Evolutionary conservation across 2,113 vertebrate genomes (phyloP), one percentile per base, ranked within the genome.

Genomic region (Oncorhynchus gorbuscha): DNA sequence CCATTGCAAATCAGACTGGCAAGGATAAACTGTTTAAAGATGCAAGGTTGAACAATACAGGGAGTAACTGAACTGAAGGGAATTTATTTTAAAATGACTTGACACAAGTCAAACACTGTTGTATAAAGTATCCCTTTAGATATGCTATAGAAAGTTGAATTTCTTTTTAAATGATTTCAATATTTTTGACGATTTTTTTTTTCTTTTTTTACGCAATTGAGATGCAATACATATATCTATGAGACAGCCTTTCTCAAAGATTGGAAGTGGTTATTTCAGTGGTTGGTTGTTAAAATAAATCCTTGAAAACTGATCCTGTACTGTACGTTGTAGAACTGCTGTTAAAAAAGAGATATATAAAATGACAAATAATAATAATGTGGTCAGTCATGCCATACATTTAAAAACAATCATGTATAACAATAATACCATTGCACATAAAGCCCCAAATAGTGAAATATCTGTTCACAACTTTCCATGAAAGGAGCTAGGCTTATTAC

Each of bases 161-260:
- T 86, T 77, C 67, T 89, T 59, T 68, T 86, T 72, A 68, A 87
- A 84, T 70, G 30, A 83, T 62, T 45, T 69, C 80, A 77, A 81
- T 85, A 78, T 81, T 84, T 87, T 85, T 78, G 22, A 74, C 71
- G 59, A 62, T 45, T 84, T 71, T 84, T 71, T 62, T 78, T 74
- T 77, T 24, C n/a, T 82, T 72, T 65, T 64, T 48, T 66, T 81
- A 90, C 86, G 86, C 88, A 92, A 92, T 92, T 89, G 74, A 91
- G 91, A 94, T 94, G 93, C 93, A 94, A 94, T 93, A 94, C 83
- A 87, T 85, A 76, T 85, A 81, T 84, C 77, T 86, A 78, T 64
- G 78, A 83, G 79, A 87, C 73, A 88, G 89, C 82, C 86, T 87
- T 89, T 86, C 80, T 70, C 70, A 72, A 62, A 77, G 76, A 76